A percentile compares a stretch with the other conserved stretches of the same genome.
These are phyloP conservation scores for Siniperca obscura DNA, from an alignment of 2,797 vertebrate genomes.

Conservation along the genomic window DNA sequence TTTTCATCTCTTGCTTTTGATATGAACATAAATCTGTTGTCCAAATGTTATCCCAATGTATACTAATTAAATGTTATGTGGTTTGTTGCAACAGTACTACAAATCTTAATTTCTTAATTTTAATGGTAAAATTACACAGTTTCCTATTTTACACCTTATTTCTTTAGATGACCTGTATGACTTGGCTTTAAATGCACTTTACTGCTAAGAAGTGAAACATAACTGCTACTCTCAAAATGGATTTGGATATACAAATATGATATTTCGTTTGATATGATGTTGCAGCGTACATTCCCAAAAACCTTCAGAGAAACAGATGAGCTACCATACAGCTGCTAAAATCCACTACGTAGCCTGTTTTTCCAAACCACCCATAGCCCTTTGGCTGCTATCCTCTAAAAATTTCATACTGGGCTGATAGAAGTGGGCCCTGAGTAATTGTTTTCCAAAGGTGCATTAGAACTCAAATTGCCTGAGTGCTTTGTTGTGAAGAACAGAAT, in stretches of 20 bases:
- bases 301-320: not conserved
- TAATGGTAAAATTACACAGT: not conserved
- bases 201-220: not conserved
- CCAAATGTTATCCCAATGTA: not conserved
- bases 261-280: not conserved
- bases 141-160: not conserved
- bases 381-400: constrained; percentile 34
- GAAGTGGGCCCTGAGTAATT: constrained; percentile 55
- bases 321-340: not conserved
- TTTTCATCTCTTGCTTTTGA: no score
- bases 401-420: constrained; percentile 43
- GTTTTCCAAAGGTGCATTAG: constrained; percentile 67
- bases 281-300: not conserved
- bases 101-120: not conserved
- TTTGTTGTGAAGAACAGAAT: constrained; percentile 61
- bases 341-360: not conserved
- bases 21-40: not conserved
- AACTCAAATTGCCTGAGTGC: constrained; percentile 62
- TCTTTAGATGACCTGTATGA: not conserved
- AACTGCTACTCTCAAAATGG: not conserved
- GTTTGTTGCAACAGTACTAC: not conserved
- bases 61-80: not conserved
- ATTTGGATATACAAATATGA: not conserved
- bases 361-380: constrained; percentile 2
- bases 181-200: not conserved